Conservation (phyloP, 1,140 invertebrate species). For the Drosophila guanche region DNA sequence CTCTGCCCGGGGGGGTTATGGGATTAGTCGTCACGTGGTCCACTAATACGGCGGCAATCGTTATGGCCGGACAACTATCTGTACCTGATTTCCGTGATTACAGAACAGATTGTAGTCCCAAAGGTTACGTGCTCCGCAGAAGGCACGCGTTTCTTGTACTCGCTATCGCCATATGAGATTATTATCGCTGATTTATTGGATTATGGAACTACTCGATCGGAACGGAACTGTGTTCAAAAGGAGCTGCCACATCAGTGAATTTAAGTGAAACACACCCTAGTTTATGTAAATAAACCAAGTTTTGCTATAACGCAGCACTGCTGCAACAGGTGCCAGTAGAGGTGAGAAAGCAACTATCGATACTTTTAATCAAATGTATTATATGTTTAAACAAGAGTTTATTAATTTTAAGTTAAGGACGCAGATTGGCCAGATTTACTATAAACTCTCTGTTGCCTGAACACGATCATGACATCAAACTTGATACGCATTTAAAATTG, state of each 20-base stretch:
- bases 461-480: no score
- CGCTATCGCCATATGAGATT: slow-evolving; percentile 26
- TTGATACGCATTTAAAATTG: no score
- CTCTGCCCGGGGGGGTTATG: neutral
- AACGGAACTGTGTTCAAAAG: neutral
- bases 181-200: slow-evolving; percentile 37
- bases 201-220: slow-evolving; percentile 24
- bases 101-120: slow-evolving; percentile 26
- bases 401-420: no score
- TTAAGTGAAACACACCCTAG: neutral
- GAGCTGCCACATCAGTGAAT: neutral
- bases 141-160: slow-evolving; percentile 51
- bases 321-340: no score
- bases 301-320: no score
- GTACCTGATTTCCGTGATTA: slow-evolving; percentile 34
- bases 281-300: no score
- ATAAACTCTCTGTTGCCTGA: no score
- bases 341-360: no score
- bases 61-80: slow-evolving; percentile 13
- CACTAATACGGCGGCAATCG: neutral
- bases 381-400: no score
- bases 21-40: slow-evolving; percentile 25
- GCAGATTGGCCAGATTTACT: no score
- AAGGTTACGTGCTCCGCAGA: slow-evolving; percentile 23
- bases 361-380: no score